phyloP scores from a whole-genome alignment of 2,113 vertebrate genomes.

The Eubucco bourcierii region DNA sequence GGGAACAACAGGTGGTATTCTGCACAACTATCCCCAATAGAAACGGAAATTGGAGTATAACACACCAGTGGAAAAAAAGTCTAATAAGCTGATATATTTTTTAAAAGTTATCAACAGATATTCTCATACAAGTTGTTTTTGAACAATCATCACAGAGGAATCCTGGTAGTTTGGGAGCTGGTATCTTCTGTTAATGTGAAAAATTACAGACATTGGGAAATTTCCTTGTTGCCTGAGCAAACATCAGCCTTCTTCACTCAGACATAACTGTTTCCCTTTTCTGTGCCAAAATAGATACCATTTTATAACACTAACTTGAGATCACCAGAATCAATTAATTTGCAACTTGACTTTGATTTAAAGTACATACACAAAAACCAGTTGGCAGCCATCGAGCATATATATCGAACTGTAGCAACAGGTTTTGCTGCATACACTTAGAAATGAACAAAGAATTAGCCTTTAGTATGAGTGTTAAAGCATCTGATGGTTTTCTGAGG shows the following conservation, averaged over 20 bases:
- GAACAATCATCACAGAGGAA: neutral
- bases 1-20: constrained; percentile 60
- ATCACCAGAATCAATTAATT: constrained; percentile 43
- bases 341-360: constrained; percentile 55
- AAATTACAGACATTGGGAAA: constrained; percentile 20
- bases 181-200: neutral
- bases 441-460: neutral
- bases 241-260: constrained; percentile 43
- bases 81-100: constrained; percentile 8
- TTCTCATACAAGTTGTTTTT: constrained; percentile 12
- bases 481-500: neutral
- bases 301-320: constrained; percentile 46
- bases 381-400: constrained; percentile 20
- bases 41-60: constrained; percentile 10
- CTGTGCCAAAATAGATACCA: constrained; percentile 39
- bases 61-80: neutral
- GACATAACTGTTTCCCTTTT: constrained; percentile 6
- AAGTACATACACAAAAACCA: constrained; percentile 29
- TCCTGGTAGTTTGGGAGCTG: constrained; percentile 5
- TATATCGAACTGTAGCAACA: constrained; percentile 49
- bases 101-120: neutral
- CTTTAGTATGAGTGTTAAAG: neutral
- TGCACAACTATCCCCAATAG: constrained; percentile 4
- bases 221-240: constrained; percentile 24
- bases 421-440: constrained; percentile 32